A percentile compares a stretch with the other conserved stretches of the same genome.
phyloP scores from a whole-genome alignment of 2,113 vertebrate species.

The Smithornis capensis region DNA sequence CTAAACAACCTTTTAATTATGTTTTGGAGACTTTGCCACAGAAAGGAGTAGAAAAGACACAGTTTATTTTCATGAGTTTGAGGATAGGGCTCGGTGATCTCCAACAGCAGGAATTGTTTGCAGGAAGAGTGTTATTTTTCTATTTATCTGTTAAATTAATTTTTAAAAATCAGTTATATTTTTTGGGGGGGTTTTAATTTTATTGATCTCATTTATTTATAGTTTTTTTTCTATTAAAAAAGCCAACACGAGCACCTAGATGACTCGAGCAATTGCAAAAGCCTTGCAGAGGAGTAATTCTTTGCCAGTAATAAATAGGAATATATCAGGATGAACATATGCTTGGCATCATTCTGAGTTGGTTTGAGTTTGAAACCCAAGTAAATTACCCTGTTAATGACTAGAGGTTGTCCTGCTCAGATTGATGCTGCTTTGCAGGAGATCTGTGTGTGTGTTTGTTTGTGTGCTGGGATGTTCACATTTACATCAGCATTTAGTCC shows the following conservation, averaged over 20 bases:
- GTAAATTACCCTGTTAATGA: conserved; percentile 39
- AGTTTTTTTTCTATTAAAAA: neutral
- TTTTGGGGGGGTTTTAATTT: fast-evolving
- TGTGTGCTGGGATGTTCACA: neutral
- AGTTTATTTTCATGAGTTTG: neutral
- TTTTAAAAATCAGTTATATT: neutral
- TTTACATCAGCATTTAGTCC: neutral
- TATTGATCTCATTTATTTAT: neutral
- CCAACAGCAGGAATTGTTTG: neutral
- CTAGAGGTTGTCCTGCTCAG: neutral
- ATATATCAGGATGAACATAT: conserved; percentile 6
- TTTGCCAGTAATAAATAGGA: neutral
- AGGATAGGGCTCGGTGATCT: neutral
- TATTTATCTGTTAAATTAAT: too few relatives aligned
- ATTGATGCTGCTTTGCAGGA: conserved; percentile 17
- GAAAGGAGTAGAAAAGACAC: neutral
- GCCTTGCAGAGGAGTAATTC: neutral
- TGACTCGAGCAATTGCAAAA: neutral
- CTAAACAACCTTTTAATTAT: neutral
- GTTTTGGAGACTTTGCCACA: neutral
- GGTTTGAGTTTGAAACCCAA: conserved; percentile 26
- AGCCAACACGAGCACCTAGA: neutral
- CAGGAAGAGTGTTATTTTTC: neutral
- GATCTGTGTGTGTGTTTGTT: neutral
- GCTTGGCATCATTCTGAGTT: conserved; percentile 24